phyloP scores from a whole-genome alignment of 2,113 vertebrate genomes.

The Halcyon senegalensis region DNA sequence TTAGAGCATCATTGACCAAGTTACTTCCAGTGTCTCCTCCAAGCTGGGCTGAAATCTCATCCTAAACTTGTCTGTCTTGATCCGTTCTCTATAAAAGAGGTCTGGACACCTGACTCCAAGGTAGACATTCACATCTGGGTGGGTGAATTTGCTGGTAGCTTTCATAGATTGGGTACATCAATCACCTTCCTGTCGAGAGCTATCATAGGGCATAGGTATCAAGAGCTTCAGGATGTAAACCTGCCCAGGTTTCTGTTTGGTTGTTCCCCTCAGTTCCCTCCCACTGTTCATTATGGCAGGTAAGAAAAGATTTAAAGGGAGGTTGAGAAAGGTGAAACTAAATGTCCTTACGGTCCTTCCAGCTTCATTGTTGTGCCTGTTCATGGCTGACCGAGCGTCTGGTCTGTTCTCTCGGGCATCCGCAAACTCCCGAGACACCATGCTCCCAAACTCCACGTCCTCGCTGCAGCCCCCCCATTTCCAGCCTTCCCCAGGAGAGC shows the following conservation, averaged over 20 bases:
- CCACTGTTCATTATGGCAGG: rapidly evolving
- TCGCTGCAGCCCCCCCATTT: slow-evolving; percentile 99
- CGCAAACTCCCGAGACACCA: slow-evolving; percentile 96
- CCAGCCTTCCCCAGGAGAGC: slow-evolving; percentile 92
- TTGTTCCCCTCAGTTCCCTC: neutral
- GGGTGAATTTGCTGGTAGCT: neutral
- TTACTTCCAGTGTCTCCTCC: neutral
- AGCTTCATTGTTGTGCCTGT: slow-evolving; percentile 97
- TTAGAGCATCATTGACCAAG: neutral
- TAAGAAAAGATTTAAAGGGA: neutral
- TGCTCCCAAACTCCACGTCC: slow-evolving; percentile 94
- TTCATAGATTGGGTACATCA: rapidly evolving
- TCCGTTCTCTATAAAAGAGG: neutral
- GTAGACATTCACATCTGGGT: neutral
- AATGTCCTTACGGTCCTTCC: slow-evolving; percentile 85
- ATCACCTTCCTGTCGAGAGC: neutral
- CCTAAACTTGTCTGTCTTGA: neutral
- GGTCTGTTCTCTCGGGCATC: slow-evolving; percentile 95
- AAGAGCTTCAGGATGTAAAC: rapidly evolving
- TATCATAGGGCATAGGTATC: neutral
- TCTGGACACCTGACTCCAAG: neutral
- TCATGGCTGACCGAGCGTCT: slow-evolving; percentile 96
- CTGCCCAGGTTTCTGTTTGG: neutral
- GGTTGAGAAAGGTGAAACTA: neutral
- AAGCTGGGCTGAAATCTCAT: neutral